Conservation (phyloP, 2,797 vertebrate genomes). For the Propithecus deckenii region DNA sequence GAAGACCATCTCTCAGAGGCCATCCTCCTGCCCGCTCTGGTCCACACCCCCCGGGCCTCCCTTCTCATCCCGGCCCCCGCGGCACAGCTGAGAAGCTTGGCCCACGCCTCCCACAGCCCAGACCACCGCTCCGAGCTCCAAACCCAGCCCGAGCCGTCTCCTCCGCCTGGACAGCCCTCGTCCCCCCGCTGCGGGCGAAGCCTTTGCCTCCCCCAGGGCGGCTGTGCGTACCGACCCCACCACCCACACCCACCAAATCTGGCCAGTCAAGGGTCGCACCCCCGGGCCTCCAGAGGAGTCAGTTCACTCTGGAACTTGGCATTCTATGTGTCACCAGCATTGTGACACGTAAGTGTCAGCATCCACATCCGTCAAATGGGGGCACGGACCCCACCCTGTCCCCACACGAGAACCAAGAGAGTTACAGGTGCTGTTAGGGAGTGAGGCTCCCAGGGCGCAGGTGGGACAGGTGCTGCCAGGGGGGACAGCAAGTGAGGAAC, state of each 20-base stretch:
- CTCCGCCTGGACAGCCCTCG: neutral
- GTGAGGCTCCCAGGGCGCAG: no score
- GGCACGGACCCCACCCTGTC: neutral
- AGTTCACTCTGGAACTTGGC: neutral
- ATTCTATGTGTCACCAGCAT: neutral
- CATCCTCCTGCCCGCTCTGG: neutral
- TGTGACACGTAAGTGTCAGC: neutral
- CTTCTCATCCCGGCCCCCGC: neutral
- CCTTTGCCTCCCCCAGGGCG: rapidly evolving
- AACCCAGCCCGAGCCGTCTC: neutral
- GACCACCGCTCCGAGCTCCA: rapidly evolving
- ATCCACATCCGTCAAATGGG: neutral
- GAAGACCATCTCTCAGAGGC: neutral
- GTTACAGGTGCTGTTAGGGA: neutral
- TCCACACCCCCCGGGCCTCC: neutral
- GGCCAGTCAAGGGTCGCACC: neutral
- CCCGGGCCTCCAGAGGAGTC: neutral
- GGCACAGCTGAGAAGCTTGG: neutral
- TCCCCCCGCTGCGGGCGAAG: rapidly evolving
- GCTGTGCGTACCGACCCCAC: neutral
- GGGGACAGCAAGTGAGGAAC: neutral
- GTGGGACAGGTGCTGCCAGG: rapidly evolving
- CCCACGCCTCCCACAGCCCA: no score
- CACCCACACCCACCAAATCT: neutral
- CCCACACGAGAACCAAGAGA: neutral